Evolutionary conservation across 2,888 invertebrate genomes (phyloP).

Genomic region (Tetragonisca angustula): DNA sequence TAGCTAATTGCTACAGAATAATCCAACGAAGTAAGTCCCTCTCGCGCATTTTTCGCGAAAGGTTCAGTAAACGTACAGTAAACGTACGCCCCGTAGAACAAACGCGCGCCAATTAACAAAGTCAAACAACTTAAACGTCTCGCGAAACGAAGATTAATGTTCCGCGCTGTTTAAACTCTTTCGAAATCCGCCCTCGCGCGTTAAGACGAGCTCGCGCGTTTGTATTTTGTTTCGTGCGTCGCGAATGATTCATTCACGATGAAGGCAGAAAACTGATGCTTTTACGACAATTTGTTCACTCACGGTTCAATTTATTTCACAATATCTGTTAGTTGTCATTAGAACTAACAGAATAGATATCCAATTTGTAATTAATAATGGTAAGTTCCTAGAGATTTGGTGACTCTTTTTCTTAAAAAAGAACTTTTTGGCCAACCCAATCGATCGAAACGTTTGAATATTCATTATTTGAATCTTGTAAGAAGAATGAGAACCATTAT

Average conservation of each 20-base stretch:
- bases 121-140: constrained; percentile 30
- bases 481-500: no score
- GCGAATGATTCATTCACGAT: not conserved
- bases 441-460: no score
- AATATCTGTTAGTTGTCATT: no score
- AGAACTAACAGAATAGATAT: no score
- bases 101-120: constrained; percentile 48
- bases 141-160: constrained; percentile 32
- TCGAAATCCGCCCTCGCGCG: not conserved
- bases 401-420: no score
- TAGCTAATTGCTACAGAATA: constrained; percentile 14
- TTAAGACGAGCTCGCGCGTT: not conserved
- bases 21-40: not conserved
- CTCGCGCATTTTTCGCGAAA: constrained; percentile 19
- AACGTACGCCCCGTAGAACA: not conserved
- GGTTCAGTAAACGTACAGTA: not conserved
- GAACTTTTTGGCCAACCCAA: no score
- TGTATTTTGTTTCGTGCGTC: not conserved
- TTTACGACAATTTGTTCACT: no score
- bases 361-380: no score
- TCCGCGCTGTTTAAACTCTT: constrained; percentile 2
- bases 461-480: no score
- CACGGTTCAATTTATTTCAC: no score
- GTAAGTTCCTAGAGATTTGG: no score
- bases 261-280: not conserved